These are phyloP conservation scores for Stichodactyla helianthus DNA, from an alignment of 64 coral and sea anemone species.

Conservation along the genomic window DNA sequence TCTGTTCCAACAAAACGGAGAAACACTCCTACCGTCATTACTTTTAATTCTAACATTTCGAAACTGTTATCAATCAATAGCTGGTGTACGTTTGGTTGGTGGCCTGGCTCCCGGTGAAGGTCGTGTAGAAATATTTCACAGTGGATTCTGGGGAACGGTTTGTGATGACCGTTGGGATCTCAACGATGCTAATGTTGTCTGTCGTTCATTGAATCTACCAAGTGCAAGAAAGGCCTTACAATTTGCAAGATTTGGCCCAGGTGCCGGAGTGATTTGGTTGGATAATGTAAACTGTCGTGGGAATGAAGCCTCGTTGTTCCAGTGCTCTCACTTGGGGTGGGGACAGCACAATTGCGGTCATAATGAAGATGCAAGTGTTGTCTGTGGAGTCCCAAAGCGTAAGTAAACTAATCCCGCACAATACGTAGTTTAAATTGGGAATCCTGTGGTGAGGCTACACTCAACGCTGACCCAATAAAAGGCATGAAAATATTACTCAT, in stretches of 20 bases:
- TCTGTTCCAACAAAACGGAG: too few relatives aligned
- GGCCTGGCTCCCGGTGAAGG: not conserved
- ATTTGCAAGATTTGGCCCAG: not conserved
- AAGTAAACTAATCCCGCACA: not conserved
- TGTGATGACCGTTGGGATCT: not conserved
- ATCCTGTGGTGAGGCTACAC: too few relatives aligned
- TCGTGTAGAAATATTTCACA: not conserved
- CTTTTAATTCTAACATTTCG: too few relatives aligned
- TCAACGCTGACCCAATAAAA: too few relatives aligned
- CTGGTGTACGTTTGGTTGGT: not conserved
- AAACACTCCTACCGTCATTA: too few relatives aligned
- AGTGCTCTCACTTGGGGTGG: not conserved
- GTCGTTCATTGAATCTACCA: not conserved
- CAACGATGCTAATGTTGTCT: constrained; percentile 16
- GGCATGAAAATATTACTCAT: too few relatives aligned
- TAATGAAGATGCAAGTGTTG: not conserved
- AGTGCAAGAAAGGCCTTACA: not conserved
- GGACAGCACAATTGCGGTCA: not conserved
- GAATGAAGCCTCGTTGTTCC: not conserved
- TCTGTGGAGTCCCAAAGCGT: not conserved
- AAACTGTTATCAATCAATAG: not conserved
- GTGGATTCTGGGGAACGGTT: not conserved
- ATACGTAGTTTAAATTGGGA: too few relatives aligned
- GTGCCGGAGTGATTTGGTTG: not conserved
- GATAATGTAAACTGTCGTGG: not conserved